Evolutionary conservation across 1,140 invertebrate species (phyloP), one percentile per base, ranked within the genome.

Genomic region (Drosophila rhopaloa): DNA sequence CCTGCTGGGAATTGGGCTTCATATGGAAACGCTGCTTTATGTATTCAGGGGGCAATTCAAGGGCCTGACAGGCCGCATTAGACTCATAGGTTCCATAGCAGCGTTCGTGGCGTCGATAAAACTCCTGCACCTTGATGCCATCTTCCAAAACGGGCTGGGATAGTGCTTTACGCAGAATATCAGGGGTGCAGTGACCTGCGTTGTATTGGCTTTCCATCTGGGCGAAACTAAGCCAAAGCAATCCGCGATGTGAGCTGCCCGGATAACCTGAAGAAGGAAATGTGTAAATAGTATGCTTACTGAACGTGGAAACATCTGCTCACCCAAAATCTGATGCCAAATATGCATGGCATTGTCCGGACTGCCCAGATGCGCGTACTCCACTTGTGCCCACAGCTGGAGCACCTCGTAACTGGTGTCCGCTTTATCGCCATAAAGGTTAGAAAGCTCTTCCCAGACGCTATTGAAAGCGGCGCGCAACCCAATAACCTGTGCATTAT

Each of bases 401-500:
- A 92, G 59, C 27, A 92, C 79, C 58, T 92, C 91, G 51, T 75
- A 92, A 29, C 78, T 56, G 4, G 67, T 77, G 53, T 92, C 92
- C 0, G 92, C 92, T 14, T 63, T 5, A 3, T 91, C 91, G 14
- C 91, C 91, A 24, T 84, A 92, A 3, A 63, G 50, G 2, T 61
- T 47, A 0, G 89, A 90, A 0, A 92, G 67, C 10, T 74, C 65
- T n/a, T 86, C 72, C 91, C 91, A 92, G 0, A 43, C 59, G 3
- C 65, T 51, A 10, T 66, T 56, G 41, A 92, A 92, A 27, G 83
- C 72, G 1, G 14, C 35, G 1, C 92, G 78, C 19, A 92, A 13
- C 8, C 75, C 43, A 4, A 65, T 57, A 6, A 58, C 71, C 79
- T 82, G 58, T 0, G 62, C 32, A 8, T 54, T 37, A 0, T 46